Evolutionary conservation across 2,888 invertebrate species (phyloP), one percentile per base, ranked within the genome.

Genomic region (Gnatocerus cornutus): DNA sequence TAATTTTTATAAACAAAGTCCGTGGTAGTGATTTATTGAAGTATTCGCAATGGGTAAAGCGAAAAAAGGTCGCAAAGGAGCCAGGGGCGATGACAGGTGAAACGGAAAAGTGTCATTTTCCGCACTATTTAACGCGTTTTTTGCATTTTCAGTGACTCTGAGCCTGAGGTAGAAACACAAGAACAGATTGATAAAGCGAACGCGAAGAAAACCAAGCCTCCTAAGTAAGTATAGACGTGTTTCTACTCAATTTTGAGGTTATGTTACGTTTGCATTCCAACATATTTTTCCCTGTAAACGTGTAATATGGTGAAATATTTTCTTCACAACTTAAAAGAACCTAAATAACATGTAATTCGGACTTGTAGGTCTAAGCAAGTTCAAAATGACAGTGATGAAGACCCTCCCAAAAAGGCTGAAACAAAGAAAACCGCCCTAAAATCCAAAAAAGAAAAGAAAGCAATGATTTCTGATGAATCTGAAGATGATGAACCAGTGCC

Each of bases 51-150:
- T 93, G 93, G 93, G 92, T 82, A 93, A 93, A 87, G 89, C 91
- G 84, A 93, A 93, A 89, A 93, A 93, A 86, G 90, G 91, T 84
- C 92, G 92, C 87, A 93, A 93, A 88, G 90, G 89, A 85, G 89
- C 88, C 83, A 89, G 89, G 82, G 91, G 90, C 75, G 92, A 93
- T 77, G 92, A 93, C 80, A 90, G 91, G 93, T 93, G 86, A 89
- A 2, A 33, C 85, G 52, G 2, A 39, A 48, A 63, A 30, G 30
- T 64, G 39, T 41, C 50, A 45, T 30, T 50, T 41, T 43, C 41
- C 27, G 1, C 43, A 13, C 30, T 27, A 9, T 30, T 12, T 56
- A 30, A 56, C 10, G 4, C 16, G 37, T 27, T 37, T 56, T 12
- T 21, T 39, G 77, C 74, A 72, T 70, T 88, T 87, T 77, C 81